Base-by-base conservation (phyloP, 2,888 invertebrate genomes). In the Caenorhabditis zanzibari region DNA sequence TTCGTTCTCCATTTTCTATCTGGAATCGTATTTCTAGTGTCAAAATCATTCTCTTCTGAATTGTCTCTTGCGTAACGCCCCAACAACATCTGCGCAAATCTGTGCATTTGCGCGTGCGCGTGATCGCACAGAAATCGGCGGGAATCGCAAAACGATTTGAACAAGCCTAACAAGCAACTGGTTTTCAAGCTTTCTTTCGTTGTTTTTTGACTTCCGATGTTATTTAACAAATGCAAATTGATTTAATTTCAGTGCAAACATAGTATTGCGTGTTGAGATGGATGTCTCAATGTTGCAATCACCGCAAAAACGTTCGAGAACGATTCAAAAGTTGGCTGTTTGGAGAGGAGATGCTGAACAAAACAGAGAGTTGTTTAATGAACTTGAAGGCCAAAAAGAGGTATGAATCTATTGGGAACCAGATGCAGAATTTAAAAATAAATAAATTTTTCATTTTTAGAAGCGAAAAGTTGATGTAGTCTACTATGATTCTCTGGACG, bases 201-300 rank as follows among this genome's bases (percentile, higher is more conserved):
- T 38, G 5, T 38, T 38, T 12, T 10, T 38, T 12, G 2, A 6
- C 12, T 2, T 38, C 12, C 38, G 12, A 6, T 12, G 38, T 2
- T 10, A 38, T 10, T 10, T 12, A 2, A 38, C 12, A 38, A 38
- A 38, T n/a, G n/a, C n/a, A 38, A 38, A 38, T 26, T 14, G 3
- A 26, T 26, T 0, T 14, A 54, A 24, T 44, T 32, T 66, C 56
- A n/a, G 38, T 63, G 41, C 41, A 75, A 71, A 71, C 63, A 32
- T 44, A 38, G 4, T 47, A 71, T 79, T 79, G 79, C 38, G 32
- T 47, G 56, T 58, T 64, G 64, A 69, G 75, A 81, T 84, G 77
- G 84, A 84, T 69, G 59, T 66, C 49, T 81, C 84, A 52, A 73
- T 81, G 72, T 16, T 81, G 64, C 80, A 81, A 63, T 81, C 81